A percentile compares a stretch with the other conserved stretches of the same genome.
Conservation (phyloP, 1,140 invertebrate species). For the Pentalonia nigronervosa region DNA sequence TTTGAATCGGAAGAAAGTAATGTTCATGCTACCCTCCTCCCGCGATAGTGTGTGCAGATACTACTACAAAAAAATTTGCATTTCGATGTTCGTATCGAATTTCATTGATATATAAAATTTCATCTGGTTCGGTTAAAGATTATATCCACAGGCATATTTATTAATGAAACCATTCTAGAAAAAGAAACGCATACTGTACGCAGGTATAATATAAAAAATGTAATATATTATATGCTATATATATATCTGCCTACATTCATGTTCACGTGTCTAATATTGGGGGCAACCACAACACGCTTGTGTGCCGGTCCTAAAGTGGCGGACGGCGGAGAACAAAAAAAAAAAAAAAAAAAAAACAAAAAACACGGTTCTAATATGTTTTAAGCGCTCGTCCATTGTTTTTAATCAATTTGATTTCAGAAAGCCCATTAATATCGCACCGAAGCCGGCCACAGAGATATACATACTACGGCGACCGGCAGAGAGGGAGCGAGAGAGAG, state of each 20-base stretch:
- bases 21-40: neutral
- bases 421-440: conserved; percentile 50
- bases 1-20: neutral
- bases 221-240: neutral
- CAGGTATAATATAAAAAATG: neutral
- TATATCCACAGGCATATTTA: neutral
- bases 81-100: neutral
- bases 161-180: neutral
- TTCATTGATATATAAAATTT: neutral
- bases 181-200: neutral
- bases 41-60: neutral
- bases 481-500: neutral
- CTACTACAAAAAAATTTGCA: neutral
- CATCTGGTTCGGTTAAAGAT: neutral
- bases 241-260: neutral
- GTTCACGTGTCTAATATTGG: neutral
- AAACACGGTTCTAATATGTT: conserved; percentile 21
- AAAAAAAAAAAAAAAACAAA: conserved; percentile 3
- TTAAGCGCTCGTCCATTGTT: conserved; percentile 27
- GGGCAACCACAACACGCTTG: neutral
- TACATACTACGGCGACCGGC: neutral
- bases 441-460: neutral
- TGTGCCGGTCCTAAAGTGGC: neutral
- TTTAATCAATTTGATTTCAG: conserved; percentile 52
- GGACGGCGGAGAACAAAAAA: neutral